Base-by-base conservation (phyloP, 2,888 invertebrate species). In the Netelia virgata region DNA sequence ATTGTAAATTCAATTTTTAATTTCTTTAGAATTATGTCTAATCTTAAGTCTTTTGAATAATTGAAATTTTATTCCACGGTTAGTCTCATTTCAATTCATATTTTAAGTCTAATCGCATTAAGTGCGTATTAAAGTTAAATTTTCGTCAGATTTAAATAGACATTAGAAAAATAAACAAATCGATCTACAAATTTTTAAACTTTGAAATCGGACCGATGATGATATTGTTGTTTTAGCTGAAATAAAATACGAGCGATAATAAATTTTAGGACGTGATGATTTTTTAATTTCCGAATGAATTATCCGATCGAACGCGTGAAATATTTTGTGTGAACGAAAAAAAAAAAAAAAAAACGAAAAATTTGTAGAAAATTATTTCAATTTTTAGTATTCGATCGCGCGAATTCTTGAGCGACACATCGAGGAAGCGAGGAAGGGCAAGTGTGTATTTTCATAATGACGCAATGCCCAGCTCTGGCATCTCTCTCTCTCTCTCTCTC, bases 401-500 rank as follows among this genome's bases (percentile, higher is more conserved):
- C 16, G 23, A 66, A 73, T 73, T 73, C 80, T 73, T 59, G 28
- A 53, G 55, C 57, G 66, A 59, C 69, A 69, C 23, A 63, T 36
- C 28, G 70, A 61, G 55, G 41, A 68, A 41, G 59, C 18, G 36
- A 72, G 43, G 20, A 16, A 50, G 28, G 61, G 28, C 47, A 76
- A 80, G 76, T 80, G 83, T 83, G 59, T 80, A 83, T 83, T 83
- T 80, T 80, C 75, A 59, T 72, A 83, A 80, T 83, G 80, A 83
- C 79, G 80, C 66, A 80, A 69, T 63, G 68, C 47, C 50, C 73
- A 36, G 47, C 18, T 47, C 55, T 57, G 66, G 61, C 53, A 55
- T 14, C 57, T 63, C 36, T 55, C 63, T 43, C 50, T 18, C 53
- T 68, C 61, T 47, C 74, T 75, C 74, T 81, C 53, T 53, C 41